Evolutionary conservation across 2,888 invertebrate species (phyloP).

Genomic region (Yponomeuta plumbellus): DNA sequence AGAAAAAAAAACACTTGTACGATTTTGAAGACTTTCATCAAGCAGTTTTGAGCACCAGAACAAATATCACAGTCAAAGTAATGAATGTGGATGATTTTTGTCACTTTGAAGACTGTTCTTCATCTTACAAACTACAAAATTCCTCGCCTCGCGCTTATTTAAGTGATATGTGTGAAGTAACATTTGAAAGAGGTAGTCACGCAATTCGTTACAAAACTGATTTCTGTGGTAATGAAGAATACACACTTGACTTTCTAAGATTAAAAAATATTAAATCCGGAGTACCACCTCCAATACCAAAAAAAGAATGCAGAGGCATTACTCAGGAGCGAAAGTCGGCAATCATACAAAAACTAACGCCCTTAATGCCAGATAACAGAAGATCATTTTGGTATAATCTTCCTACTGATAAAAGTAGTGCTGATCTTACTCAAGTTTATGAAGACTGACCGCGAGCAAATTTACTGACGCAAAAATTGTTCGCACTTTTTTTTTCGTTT

Average conservation of each 20-base stretch:
- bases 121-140: constrained; percentile 15
- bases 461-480: no score
- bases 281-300: constrained; percentile 4
- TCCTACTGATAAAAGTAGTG: no score
- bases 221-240: not conserved
- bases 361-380: constrained; percentile 18
- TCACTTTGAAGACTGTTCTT: constrained; percentile 28
- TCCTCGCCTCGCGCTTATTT: constrained; percentile 26
- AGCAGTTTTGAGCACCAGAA: constrained; percentile 6
- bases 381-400: no score
- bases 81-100: constrained; percentile 23
- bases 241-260: constrained; percentile 17
- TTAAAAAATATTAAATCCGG: constrained; percentile 9
- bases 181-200: constrained; percentile 9
- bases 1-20: constrained; percentile 26
- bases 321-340: constrained; percentile 17
- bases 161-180: constrained; percentile 17
- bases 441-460: no score
- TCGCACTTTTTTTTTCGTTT: no score
- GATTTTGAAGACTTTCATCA: constrained; percentile 22
- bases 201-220: not conserved
- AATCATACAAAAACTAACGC: constrained; percentile 16
- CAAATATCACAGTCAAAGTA: not conserved
- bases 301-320: constrained; percentile 15
- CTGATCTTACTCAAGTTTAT: no score